These are phyloP conservation scores for Antheraea mylitta DNA, from an alignment of 1,140 invertebrate genomes.

Conservation along the genomic window DNA sequence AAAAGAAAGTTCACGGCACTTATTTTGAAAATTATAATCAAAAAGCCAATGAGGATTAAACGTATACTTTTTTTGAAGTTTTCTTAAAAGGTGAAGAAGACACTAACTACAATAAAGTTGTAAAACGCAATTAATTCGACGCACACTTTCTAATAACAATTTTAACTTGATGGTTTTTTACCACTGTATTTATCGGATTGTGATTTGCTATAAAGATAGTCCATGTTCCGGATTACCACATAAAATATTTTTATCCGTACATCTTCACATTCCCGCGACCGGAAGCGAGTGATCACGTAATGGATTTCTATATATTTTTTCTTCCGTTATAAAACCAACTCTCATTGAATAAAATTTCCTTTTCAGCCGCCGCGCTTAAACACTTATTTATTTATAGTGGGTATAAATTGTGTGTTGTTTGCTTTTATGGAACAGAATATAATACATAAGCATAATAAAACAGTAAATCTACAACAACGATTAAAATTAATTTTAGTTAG, in stretches of 20 bases:
- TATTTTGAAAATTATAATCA: no score
- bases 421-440: neutral
- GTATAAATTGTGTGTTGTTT: neutral
- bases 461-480: neutral
- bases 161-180: neutral
- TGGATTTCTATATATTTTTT: constrained; percentile 3
- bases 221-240: neutral
- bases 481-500: no score
- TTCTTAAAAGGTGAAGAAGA: no score
- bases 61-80: no score
- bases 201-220: constrained; percentile 1
- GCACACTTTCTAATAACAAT: neutral
- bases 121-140: neutral
- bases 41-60: no score
- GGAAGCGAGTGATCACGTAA: neutral
- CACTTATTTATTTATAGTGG: neutral
- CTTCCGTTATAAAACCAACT: neutral
- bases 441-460: neutral
- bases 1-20: no score
- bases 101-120: neutral
- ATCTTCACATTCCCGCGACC: neutral
- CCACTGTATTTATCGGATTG: neutral
- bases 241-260: neutral
- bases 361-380: neutral
- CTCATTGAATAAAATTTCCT: neutral